Percentiles rank a stretch among this genome's conserved stretches.
Conservation (phyloP, 2,888 invertebrate species). For the Theretra japonica region DNA sequence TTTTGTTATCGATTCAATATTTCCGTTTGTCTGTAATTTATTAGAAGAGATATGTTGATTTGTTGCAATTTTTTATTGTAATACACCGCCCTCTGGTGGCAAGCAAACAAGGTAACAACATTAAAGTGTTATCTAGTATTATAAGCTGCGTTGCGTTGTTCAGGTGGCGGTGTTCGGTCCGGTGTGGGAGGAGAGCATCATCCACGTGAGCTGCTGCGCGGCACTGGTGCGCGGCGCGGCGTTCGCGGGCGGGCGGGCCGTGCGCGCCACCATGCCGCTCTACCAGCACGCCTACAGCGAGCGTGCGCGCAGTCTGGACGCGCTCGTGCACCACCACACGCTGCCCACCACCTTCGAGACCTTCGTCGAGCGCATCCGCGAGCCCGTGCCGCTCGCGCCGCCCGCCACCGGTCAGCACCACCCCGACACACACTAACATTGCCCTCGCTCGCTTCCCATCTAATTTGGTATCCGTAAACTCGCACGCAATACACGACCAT, state of each 20-base stretch:
- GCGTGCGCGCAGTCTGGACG: constrained; percentile 92
- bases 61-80: no score
- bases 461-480: no score
- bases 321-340: constrained; percentile 93
- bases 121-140: no score
- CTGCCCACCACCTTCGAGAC: constrained; percentile 96
- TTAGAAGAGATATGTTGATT: no score
- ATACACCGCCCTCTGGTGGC: no score
- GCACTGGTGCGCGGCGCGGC: constrained; percentile 94
- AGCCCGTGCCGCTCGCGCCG: constrained; percentile 53
- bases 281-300: constrained; percentile 98
- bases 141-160: constrained; percentile 28
- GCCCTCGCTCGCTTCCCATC: neutral
- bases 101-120: no score
- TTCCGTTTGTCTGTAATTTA: no score
- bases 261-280: constrained; percentile 94
- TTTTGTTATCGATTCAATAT: no score
- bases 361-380: constrained; percentile 81
- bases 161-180: constrained; percentile 98
- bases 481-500: no score
- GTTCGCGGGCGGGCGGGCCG: constrained; percentile 95
- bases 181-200: constrained; percentile 94
- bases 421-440: neutral
- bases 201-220: constrained; percentile 87
- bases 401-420: constrained; percentile 19